Percentiles rank a stretch among this genome's conserved stretches.
phyloP scores from a whole-genome alignment of 2,888 invertebrate genomes.

The Pilophorus perplexus region DNA sequence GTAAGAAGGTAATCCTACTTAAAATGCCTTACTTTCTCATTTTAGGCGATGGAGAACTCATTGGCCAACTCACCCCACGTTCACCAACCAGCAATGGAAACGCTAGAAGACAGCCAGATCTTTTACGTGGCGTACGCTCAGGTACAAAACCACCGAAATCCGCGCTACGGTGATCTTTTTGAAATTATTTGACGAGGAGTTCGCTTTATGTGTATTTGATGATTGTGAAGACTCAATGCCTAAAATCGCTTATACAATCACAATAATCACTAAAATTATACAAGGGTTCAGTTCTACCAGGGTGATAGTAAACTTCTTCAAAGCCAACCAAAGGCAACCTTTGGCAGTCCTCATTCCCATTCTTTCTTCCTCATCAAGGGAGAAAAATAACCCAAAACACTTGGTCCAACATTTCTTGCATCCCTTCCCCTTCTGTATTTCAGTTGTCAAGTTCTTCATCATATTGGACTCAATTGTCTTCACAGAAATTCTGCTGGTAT shows the following conservation, averaged over 20 bases:
- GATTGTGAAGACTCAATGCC: no score
- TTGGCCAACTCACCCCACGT: conserved; percentile 51
- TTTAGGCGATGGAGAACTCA: conserved; percentile 49
- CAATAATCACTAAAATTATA: not conserved
- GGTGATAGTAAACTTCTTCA: not conserved
- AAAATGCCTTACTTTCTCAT: not conserved
- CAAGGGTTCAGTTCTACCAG: conserved; percentile 6
- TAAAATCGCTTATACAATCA: not conserved
- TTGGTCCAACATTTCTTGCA: conserved; percentile 9
- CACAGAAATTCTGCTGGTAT: no score
- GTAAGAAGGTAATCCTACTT: no score
- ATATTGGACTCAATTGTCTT: no score
- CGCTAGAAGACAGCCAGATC: conserved; percentile 55
- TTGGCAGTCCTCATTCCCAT: not conserved
- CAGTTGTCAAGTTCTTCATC: no score
- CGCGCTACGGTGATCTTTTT: no score
- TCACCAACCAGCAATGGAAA: conserved; percentile 56
- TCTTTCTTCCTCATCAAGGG: conserved; percentile 20
- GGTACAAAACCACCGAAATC: conserved; percentile 52
- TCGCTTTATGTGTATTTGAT: no score
- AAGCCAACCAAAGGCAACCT: not conserved
- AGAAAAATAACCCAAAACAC: not conserved
- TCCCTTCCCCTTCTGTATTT: not conserved
- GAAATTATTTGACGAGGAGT: no score
- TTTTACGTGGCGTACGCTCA: conserved; percentile 60